Evolutionary conservation across 2,113 vertebrate genomes (phyloP), one percentile per base, ranked within the genome.

Genomic region (Procavia capensis): DNA sequence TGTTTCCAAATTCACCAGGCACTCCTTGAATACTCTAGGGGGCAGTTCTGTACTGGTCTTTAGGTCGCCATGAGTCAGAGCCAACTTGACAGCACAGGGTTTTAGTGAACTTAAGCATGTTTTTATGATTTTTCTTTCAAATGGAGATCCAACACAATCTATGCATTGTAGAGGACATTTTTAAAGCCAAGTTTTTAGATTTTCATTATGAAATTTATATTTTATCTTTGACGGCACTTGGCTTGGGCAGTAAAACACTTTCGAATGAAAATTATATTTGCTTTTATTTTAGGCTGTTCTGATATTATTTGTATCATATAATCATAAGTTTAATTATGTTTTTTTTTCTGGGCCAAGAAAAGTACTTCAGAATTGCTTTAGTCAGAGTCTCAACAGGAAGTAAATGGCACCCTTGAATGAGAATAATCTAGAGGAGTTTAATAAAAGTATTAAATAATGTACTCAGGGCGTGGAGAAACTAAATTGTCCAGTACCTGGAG

Each of bases 331-430:
- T 68, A 29, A 68, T 61, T 72, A 25, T 76, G 2, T 24, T 89
- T 66, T 50, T 66, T 50, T 24, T 63, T 70, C 59, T 91, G 68
- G 27, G 79, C 14, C 54, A 74, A 82, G 36, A 85, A 85, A 90
- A 88, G 66, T 31, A 14, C 88, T 94, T 96, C 85, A 39, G 88
- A 88, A 87, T 95, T 57, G 9, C 25, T 85, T 88, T 10, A 88
- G 9, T 91, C 43, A 66, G 45, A 47, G 24, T 63, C 29, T 34
- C 9, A 43, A 94, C n/a, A 83, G 70, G 45, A 91, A 92, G 29
- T n/a, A 95, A 43, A 85, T 83, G 68, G 59, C 61, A 36, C 13
- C 68, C 11, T 80, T 36, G 82, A 54, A 75, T 88, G 83, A 85
- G 87, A 95, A 39, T 94, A 61, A 63, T 93, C 17, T 66, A 63